Conservation (phyloP, 2,888 invertebrate species). For the Ceriagrion tenellum region DNA sequence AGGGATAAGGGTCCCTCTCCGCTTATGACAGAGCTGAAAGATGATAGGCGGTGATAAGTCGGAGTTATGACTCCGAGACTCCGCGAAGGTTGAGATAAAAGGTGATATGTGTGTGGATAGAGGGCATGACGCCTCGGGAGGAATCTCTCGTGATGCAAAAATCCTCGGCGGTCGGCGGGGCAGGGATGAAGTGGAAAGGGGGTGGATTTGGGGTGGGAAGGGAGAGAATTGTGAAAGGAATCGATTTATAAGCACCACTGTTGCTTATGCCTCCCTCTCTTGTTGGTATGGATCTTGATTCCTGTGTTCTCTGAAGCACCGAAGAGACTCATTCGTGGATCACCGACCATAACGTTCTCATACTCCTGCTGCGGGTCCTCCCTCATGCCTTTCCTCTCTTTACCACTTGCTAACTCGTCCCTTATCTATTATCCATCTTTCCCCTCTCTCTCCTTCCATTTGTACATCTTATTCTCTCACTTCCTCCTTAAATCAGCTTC, state of each 20-base stretch:
- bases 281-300: constrained; percentile 50
- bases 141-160: constrained; percentile 10
- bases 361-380: background rate
- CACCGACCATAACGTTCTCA: background rate
- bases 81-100: constrained; percentile 55
- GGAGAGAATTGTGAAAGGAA: constrained; percentile 44
- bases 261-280: constrained; percentile 32
- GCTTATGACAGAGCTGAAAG: constrained; percentile 64
- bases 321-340: background rate
- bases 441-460: background rate
- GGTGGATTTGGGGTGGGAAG: background rate
- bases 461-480: background rate
- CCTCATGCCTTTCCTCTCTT: background rate
- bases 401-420: background rate
- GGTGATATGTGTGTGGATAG: constrained; percentile 58
- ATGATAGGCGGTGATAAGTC: constrained; percentile 55
- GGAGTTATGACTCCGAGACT: constrained; percentile 54
- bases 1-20: constrained; percentile 13
- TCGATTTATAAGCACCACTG: constrained; percentile 55
- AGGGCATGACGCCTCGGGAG: constrained; percentile 55
- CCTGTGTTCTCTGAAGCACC: background rate
- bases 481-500: background rate
- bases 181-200: background rate
- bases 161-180: background rate
- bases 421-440: too few relatives aligned